Evolutionary conservation across 2,888 invertebrate genomes (phyloP).

Genomic region (Amiota mariae): DNA sequence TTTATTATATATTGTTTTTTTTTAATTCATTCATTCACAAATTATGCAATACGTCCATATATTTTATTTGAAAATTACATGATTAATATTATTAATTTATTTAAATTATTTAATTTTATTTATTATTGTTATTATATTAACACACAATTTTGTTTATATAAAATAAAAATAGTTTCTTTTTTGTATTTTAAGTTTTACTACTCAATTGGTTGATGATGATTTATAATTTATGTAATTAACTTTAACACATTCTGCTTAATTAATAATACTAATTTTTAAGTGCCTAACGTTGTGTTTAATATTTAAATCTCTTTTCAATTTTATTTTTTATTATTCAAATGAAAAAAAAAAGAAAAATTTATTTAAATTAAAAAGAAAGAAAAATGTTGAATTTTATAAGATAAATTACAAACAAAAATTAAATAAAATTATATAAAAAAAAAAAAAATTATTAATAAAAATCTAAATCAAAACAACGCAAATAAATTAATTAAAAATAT

Average conservation of each 20-base stretch:
- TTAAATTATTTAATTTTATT: slow-evolving; percentile 18
- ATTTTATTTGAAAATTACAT: background rate
- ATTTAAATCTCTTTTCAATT: slow-evolving; percentile 24
- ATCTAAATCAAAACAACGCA: slow-evolving; percentile 9
- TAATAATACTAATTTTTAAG: slow-evolving; percentile 26
- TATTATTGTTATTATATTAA: slow-evolving; percentile 22
- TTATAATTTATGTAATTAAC: slow-evolving; percentile 38
- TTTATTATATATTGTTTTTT: too few relatives aligned
- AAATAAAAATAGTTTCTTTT: slow-evolving; percentile 29
- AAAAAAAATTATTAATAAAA: background rate
- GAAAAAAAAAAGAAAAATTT: background rate
- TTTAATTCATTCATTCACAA: background rate
- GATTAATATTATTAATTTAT: slow-evolving; percentile 4
- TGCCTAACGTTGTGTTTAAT: slow-evolving; percentile 26
- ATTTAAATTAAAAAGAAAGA: background rate
- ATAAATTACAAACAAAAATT: too few relatives aligned
- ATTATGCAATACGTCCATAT: slow-evolving; percentile 1
- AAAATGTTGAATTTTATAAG: too few relatives aligned
- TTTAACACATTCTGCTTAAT: slow-evolving; percentile 13
- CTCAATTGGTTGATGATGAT: slow-evolving; percentile 33
- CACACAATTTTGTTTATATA: slow-evolving; percentile 17
- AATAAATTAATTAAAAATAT: too few relatives aligned
- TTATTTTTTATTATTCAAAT: background rate
- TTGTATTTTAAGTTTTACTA: slow-evolving; percentile 30
- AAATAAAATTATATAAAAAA: background rate